Evolutionary conservation across 1,140 invertebrate genomes (phyloP).

Genomic region (Pseudachorutes palmiensis): DNA sequence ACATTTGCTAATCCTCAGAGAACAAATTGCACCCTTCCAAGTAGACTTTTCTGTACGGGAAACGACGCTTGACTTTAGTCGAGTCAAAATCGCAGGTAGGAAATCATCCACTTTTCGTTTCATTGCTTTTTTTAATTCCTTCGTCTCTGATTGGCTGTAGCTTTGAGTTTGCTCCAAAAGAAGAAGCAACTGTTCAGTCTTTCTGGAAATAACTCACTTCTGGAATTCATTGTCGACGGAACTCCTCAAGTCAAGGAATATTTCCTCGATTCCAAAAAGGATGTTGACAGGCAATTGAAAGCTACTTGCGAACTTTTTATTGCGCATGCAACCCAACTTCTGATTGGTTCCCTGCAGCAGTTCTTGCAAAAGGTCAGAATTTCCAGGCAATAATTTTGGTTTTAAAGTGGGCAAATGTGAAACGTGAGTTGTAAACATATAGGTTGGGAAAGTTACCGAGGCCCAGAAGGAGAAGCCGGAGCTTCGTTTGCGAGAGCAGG

Average conservation of each 20-base stretch:
- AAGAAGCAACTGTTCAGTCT: constrained; percentile 77
- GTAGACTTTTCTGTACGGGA: constrained; percentile 90
- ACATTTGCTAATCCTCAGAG: constrained; percentile 88
- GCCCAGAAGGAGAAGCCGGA: constrained; percentile 40
- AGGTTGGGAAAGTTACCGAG: constrained; percentile 40
- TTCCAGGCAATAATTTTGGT: background rate
- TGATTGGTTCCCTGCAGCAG: constrained; percentile 62
- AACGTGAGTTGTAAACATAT: constrained; percentile 40
- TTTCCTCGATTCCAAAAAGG: constrained; percentile 84
- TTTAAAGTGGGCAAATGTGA: background rate
- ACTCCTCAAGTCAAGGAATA: constrained; percentile 87
- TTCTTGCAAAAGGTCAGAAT: constrained; percentile 67
- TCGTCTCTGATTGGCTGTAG: too few relatives aligned
- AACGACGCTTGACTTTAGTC: constrained; percentile 82
- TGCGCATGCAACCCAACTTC: constrained; percentile 61
- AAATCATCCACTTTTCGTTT: constrained; percentile 7
- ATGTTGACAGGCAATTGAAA: constrained; percentile 87
- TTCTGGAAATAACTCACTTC: constrained; percentile 77
- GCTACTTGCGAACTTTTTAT: constrained; percentile 86
- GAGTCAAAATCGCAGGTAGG: constrained; percentile 64
- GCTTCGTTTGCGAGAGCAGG: constrained; percentile 43
- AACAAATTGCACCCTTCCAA: constrained; percentile 97
- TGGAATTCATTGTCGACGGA: constrained; percentile 85
- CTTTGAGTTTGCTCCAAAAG: constrained; percentile 76
- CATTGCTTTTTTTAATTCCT: too few relatives aligned